Percentiles rank a stretch among this genome's conserved stretches.
phyloP scores from a whole-genome alignment of 2,797 vertebrate genomes.

The Melanogrammus aeglefinus region DNA sequence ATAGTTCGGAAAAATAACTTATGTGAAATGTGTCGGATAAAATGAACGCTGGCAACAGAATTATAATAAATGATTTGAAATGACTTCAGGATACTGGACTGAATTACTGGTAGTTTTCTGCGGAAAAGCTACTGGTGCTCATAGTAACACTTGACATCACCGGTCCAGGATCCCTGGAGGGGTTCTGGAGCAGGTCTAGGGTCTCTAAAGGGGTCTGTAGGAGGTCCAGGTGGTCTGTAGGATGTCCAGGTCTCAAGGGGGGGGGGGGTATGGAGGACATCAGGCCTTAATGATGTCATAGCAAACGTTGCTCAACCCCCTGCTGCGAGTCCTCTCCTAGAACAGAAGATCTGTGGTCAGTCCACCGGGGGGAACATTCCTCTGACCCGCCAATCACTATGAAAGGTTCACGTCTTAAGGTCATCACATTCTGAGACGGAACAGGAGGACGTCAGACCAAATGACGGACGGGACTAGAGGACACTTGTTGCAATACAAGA shows the following conservation, averaged over 20 bases:
- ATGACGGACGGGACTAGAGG: background rate
- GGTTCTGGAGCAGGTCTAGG: too few relatives aligned
- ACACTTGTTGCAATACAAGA: too few relatives aligned
- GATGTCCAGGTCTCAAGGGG: too few relatives aligned
- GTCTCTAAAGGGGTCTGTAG: too few relatives aligned
- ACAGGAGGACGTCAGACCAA: background rate
- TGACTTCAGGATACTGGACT: background rate
- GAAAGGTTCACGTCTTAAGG: too few relatives aligned
- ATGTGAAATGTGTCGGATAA: background rate
- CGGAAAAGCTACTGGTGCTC: background rate
- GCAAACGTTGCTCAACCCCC: conserved; percentile 63
- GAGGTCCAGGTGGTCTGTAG: too few relatives aligned
- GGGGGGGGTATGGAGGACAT: background rate
- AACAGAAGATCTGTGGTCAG: background rate
- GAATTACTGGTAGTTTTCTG: background rate
- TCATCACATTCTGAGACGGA: background rate
- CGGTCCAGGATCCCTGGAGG: too few relatives aligned
- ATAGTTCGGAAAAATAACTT: background rate
- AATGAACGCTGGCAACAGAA: background rate
- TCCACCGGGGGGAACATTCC: too few relatives aligned
- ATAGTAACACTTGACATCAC: background rate
- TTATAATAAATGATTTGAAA: background rate
- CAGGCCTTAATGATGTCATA: conserved; percentile 25
- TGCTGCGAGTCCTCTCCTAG: conserved; percentile 72
- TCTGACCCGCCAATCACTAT: too few relatives aligned